Evolutionary conservation across 2,797 vertebrate species (phyloP), one percentile per base, ranked within the genome.

Genomic region (Lophotriccus pileatus): DNA sequence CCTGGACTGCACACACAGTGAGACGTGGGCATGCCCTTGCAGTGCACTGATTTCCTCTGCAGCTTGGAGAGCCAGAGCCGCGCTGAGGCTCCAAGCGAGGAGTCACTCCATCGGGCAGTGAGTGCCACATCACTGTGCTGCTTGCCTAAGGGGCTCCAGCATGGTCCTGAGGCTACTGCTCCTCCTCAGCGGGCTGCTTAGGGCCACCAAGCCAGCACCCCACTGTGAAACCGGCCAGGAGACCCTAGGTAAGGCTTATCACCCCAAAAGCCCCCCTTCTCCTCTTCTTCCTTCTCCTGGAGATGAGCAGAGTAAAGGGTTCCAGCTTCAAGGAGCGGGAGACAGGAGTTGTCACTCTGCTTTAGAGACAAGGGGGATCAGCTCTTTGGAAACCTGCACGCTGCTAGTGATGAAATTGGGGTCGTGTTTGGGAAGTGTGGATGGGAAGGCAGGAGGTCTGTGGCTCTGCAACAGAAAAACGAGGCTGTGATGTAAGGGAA

Each of bases 181-280:
- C 4, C 92, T 97, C 28, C 67, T 98, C 18, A 28, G 88, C 6
- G 86, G 81, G 58, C 67, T 97, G 52, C 94, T 97, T 43, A 90
- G 96, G 94, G 74, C 87, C 55, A 49, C 76, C 68, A 96, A 96
- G 21, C 96, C 92, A 23, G 97, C 98, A 7, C 98, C 97, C 19
- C 96, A 79, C 94, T 98, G 99, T 73, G 83, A 97, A 27, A 98
- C 97, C 1, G 97, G 94, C 89, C 97, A 98, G 92, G 97, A 98
- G 80, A 66, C 96, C 62, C 90, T 98, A 47, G 99, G 99, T 99
- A 98, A 99, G 98, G 60, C 52, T 75, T 15, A 77, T 18, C 14
- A 68, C 60, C 62, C 78, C 44, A 2, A 74, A 87, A 74, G 22
- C 10, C 2, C 22, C 13, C 13, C 39, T 43, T 32, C 34, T 28